Base-by-base conservation (phyloP, 2,113 vertebrate genomes). In the Nerophis lumbriciformis region DNA sequence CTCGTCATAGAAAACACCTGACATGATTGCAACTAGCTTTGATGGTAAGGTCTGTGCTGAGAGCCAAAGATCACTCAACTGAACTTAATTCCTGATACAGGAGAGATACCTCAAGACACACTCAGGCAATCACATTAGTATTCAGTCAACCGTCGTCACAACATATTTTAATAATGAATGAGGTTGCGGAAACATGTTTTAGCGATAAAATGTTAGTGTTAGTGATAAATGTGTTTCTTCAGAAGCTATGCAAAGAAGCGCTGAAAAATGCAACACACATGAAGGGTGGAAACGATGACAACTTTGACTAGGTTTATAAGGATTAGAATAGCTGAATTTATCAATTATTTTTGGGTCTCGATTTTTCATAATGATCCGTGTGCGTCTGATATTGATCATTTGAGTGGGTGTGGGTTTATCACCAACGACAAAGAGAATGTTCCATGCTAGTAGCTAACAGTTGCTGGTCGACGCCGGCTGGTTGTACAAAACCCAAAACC, bases 1-100 rank as follows among this genome's bases (percentile, higher is more conserved):
- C 73, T 70, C 63, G 78, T 85, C 80, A 81, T 51, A 63, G 55
- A 73, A 69, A 82, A 48, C 68, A 81, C 71, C 77, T 83, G 83
- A 74, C 48, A 69, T 76, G 77, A 71, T 63, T 77, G 66, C 69
- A 75, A 68, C 21, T 61, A 72, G 60, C 74, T 80, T 78, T 73
- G 69, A 82, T 71, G 69, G 78, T 52, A 52, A 68, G 35, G 51
- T 37, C 66, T 68, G 59, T 16, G 37, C 55, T 42, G 70, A 44
- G 53, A 61, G 66, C 45, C 55, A 62, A 55, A 14, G 19, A 21
- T 50, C 53, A 50, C 39, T 53, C 53, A 1, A n/a, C 51, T 45
- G 54, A 28, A 42, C 37, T 3, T 56, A 62, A 60, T 63, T 54
- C 14, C 57, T 16, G 47, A 8, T 47, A 42, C 59, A 7, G 3